Conservation (phyloP, 2,797 vertebrate genomes). For the Mionectes olivaceus region DNA sequence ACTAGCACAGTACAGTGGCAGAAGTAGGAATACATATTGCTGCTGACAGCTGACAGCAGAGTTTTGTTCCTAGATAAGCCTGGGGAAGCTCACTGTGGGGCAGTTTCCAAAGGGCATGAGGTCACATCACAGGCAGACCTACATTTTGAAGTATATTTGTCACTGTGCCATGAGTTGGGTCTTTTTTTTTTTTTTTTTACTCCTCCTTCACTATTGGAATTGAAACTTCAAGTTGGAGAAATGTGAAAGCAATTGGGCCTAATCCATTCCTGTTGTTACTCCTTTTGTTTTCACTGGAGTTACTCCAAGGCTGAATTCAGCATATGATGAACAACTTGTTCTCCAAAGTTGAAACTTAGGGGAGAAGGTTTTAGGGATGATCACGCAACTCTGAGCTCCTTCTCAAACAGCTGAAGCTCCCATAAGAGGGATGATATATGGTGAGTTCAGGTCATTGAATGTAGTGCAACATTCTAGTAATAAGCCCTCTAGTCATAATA, state of each 20-base stretch:
- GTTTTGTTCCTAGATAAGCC: not conserved
- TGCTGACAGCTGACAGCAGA: not conserved
- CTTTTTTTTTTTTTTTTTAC: accelerated
- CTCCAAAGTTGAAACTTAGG: slow-evolving; percentile 26
- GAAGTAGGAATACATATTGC: not conserved
- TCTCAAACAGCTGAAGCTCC: slow-evolving; percentile 19
- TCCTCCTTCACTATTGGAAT: slow-evolving; percentile 13
- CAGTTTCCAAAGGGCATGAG: not conserved
- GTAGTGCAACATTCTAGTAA: not conserved
- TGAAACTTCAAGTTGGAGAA: slow-evolving; percentile 52
- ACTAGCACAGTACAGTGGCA: not conserved
- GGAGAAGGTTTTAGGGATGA: slow-evolving; percentile 48
- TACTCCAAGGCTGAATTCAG: slow-evolving; percentile 58
- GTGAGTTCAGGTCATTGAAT: slow-evolving; percentile 10
- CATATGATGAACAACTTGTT: slow-evolving; percentile 59
- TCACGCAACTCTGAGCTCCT: slow-evolving; percentile 41
- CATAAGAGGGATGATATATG: not conserved
- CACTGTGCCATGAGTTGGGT: not conserved
- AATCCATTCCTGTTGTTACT: slow-evolving; percentile 65
- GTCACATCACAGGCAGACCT: not conserved
- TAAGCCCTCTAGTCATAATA: slow-evolving; percentile 34
- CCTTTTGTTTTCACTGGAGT: slow-evolving; percentile 66
- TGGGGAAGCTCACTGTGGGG: not conserved
- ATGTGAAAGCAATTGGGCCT: slow-evolving; percentile 64
- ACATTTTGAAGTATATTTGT: not conserved